These are phyloP conservation scores for Stramonita haemastoma DNA, from an alignment of 2,888 invertebrate species.

Conservation along the genomic window DNA sequence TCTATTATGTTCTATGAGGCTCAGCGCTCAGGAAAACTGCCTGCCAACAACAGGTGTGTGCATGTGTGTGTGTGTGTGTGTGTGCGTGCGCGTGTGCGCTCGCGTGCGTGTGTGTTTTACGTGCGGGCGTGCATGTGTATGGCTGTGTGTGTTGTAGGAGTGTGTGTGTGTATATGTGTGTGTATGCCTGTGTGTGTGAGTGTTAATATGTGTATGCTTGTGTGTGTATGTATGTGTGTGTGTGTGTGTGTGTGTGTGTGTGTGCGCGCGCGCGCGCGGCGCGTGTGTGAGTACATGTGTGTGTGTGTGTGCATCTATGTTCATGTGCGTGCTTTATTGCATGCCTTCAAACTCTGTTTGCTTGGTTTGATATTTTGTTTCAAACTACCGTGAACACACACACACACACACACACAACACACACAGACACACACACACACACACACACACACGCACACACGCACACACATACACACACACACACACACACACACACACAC, in stretches of 20 bases:
- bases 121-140: conserved; percentile 30
- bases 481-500: no score
- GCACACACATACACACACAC: no score
- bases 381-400: not conserved
- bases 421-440: no score
- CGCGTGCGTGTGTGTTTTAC: not conserved
- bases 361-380: not conserved
- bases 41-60: conserved; percentile 61
- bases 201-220: conserved; percentile 6
- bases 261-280: not conserved
- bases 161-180: conserved; percentile 3
- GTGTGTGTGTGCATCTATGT: not conserved
- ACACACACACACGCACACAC: no score
- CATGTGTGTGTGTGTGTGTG: not conserved
- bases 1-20: conserved; percentile 74
- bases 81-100: not conserved
- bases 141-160: not conserved
- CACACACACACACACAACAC: no score
- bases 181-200: conserved; percentile 12
- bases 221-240: not conserved
- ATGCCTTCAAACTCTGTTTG: not conserved
- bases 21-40: conserved; percentile 73
- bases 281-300: not conserved
- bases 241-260: not conserved
- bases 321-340: not conserved